Evolutionary conservation across 23 tunicate genomes (phyloP).

Genomic region (Clavelina lepadiformis): DNA sequence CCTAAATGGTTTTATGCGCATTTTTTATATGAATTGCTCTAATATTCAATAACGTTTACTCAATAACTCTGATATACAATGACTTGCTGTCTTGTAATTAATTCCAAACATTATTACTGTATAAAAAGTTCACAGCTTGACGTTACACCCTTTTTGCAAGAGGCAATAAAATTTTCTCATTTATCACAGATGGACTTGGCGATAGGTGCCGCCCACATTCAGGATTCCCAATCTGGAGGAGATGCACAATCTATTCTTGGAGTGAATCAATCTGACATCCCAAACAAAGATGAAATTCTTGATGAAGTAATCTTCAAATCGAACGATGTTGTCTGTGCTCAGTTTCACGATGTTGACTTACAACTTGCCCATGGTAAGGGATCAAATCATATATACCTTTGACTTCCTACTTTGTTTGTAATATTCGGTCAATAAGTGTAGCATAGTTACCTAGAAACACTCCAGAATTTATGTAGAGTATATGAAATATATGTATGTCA

Average conservation of each 20-base stretch:
- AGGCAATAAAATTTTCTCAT: not conserved
- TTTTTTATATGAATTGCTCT: not conserved
- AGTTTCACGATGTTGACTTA: constrained; percentile 48
- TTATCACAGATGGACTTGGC: constrained; percentile 67
- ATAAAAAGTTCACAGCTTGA: too few species aligned
- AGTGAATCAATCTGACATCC: not conserved
- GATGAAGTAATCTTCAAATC: constrained; percentile 45
- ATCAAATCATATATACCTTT: too few species aligned
- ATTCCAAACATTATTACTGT: too few species aligned
- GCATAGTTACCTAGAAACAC: too few species aligned
- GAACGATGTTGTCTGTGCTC: constrained; percentile 29
- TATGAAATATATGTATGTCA: too few species aligned
- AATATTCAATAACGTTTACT: too few species aligned
- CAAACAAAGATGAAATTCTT: constrained; percentile 19
- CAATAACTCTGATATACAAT: too few species aligned
- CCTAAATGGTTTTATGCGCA: not conserved
- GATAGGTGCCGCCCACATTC: constrained; percentile 37
- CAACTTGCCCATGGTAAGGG: constrained; percentile 34
- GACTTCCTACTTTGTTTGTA: not conserved
- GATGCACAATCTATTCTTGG: not conserved
- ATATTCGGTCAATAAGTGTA: not conserved
- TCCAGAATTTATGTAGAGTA: too few species aligned
- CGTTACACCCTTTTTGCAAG: too few species aligned
- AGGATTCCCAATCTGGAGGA: not conserved
- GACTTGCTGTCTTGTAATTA: too few species aligned